phyloP scores from a whole-genome alignment of 2,797 vertebrate species.

The Gymnocypris eckloni region DNA sequence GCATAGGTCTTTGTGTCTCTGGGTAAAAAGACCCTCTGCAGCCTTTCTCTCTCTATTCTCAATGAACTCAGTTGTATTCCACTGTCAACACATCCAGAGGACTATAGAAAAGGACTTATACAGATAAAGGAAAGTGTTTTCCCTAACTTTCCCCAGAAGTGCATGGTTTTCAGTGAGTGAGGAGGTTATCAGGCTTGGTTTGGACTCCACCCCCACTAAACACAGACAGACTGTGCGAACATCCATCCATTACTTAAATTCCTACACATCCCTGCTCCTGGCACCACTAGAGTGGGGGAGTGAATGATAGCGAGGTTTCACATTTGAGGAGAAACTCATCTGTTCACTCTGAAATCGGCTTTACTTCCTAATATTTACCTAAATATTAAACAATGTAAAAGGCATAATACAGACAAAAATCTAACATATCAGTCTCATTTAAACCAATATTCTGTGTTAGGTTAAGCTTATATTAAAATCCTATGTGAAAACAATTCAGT shows the following conservation, averaged over 20 bases:
- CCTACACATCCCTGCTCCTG: conserved; percentile 72
- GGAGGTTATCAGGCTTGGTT: conserved; percentile 72
- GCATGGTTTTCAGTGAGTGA: conserved; percentile 25
- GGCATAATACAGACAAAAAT: not conserved
- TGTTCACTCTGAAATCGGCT: not conserved
- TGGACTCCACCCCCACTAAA: conserved; percentile 36
- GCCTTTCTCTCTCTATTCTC: conserved; percentile 14
- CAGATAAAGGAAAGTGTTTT: conserved; percentile 11
- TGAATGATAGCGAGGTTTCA: conserved; percentile 12
- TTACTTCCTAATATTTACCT: not conserved
- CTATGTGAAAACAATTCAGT: not conserved
- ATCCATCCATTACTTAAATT: conserved; percentile 76
- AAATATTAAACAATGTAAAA: not conserved
- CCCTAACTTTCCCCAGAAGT: conserved; percentile 7
- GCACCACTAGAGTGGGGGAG: conserved; percentile 65
- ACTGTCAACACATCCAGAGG: conserved; percentile 4
- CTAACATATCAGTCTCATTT: not conserved
- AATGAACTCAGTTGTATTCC: conserved; percentile 2
- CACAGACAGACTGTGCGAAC: conserved; percentile 62
- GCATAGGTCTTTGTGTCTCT: conserved; percentile 66
- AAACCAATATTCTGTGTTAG: not conserved
- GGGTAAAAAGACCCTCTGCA: conserved; percentile 16
- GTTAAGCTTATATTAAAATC: not conserved
- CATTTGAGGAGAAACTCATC: not conserved
- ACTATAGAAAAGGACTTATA: not conserved